phyloP scores from a whole-genome alignment of 1,140 invertebrate species.

The Drosophila simulans region DNA sequence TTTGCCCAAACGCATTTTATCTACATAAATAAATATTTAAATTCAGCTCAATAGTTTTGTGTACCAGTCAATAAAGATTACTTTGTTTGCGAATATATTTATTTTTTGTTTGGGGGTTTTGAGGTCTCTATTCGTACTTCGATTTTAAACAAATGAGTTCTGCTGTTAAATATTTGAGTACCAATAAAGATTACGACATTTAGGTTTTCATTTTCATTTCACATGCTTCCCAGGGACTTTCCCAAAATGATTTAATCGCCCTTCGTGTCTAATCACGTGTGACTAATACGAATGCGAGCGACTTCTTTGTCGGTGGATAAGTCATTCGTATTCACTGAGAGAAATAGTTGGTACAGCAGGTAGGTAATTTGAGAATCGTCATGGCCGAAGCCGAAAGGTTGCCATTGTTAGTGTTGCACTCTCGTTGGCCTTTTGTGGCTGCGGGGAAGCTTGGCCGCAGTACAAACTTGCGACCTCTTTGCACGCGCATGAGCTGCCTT shows the following conservation, averaged over 20 bases:
- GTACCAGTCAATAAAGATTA: background rate
- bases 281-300: slow-evolving; percentile 18
- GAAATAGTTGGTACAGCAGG: background rate
- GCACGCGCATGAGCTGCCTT: slow-evolving; percentile 32
- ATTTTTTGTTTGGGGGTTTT: too few species aligned
- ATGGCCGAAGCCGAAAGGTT: slow-evolving; percentile 11
- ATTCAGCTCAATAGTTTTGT: background rate
- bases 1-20: background rate
- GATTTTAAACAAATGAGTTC: slow-evolving; percentile 12
- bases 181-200: slow-evolving; percentile 4
- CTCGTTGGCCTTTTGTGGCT: slow-evolving; percentile 40
- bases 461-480: slow-evolving; percentile 41
- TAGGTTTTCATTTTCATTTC: slow-evolving; percentile 1
- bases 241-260: slow-evolving; percentile 44
- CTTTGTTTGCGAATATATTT: background rate
- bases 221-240: slow-evolving; percentile 10
- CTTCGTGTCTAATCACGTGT: slow-evolving; percentile 34
- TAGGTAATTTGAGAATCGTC: background rate
- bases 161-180: slow-evolving; percentile 5
- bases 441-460: slow-evolving; percentile 32
- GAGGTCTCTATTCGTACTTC: background rate
- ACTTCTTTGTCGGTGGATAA: slow-evolving; percentile 7
- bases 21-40: background rate
- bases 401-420: slow-evolving; percentile 37
- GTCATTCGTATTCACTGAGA: slow-evolving; percentile 18